phyloP scores from a whole-genome alignment of 2,888 invertebrate species.

The Laspeyria flexula region DNA sequence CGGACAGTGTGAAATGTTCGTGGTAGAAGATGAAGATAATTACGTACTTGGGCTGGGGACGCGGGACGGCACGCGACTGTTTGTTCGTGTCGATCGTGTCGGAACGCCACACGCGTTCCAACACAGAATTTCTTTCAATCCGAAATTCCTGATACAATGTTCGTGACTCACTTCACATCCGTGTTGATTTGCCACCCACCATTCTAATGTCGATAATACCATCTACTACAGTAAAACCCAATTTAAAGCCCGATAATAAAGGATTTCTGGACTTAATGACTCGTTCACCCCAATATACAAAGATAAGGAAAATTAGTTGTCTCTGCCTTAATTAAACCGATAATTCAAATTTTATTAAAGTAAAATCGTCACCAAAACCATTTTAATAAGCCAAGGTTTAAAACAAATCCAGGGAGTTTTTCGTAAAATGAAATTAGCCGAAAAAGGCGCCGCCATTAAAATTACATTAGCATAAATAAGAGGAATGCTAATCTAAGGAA shows the following conservation, averaged over 20 bases:
- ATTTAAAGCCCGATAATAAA: conserved; percentile 31
- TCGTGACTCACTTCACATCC: conserved; percentile 58
- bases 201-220: conserved; percentile 1
- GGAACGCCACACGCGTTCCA: conserved; percentile 43
- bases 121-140: conserved; percentile 69
- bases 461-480: conserved; percentile 86
- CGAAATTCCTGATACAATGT: conserved; percentile 65
- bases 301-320: conserved; percentile 47
- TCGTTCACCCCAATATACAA: conserved; percentile 32
- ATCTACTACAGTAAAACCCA: conserved; percentile 37
- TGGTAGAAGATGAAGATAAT: conserved; percentile 55
- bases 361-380: conserved; percentile 70
- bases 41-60: conserved; percentile 33
- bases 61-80: conserved; percentile 44
- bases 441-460: conserved; percentile 84
- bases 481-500: conserved; percentile 84
- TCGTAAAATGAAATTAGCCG: conserved; percentile 83
- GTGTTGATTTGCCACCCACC: conserved; percentile 53
- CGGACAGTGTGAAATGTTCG: too few species aligned
- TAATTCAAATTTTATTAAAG: conserved; percentile 73
- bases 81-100: conserved; percentile 54
- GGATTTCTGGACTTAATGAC: conserved; percentile 42
- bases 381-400: conserved; percentile 78
- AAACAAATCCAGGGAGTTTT: conserved; percentile 79
- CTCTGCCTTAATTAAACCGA: conserved; percentile 57